These are phyloP conservation scores for Dioctria rufipes DNA, from an alignment of 2,888 invertebrate genomes.

Conservation along the genomic window DNA sequence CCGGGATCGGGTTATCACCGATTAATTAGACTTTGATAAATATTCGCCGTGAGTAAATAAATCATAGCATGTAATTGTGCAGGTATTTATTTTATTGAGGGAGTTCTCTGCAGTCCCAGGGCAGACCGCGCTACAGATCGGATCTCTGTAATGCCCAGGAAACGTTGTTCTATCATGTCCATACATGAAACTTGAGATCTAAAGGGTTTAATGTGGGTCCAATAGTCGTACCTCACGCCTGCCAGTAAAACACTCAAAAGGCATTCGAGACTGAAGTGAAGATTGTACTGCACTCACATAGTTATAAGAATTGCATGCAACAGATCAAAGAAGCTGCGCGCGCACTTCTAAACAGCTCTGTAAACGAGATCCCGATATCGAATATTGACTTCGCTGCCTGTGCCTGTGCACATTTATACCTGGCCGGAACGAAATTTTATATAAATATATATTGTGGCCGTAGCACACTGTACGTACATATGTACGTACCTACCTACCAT, in stretches of 20 bases:
- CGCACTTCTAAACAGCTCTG: slow-evolving; percentile 31
- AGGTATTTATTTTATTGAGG: slow-evolving; percentile 64
- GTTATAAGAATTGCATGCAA: slow-evolving; percentile 19
- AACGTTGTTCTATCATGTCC: slow-evolving; percentile 47
- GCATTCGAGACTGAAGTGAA: slow-evolving; percentile 27
- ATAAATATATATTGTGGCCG: slow-evolving; percentile 51
- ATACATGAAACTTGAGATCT: slow-evolving; percentile 46
- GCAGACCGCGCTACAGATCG: slow-evolving; percentile 32
- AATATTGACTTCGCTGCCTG: slow-evolving; percentile 33
- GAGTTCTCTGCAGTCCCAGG: slow-evolving; percentile 51
- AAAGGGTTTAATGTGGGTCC: slow-evolving; percentile 51
- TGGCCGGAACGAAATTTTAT: slow-evolving; percentile 58
- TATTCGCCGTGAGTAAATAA: slow-evolving; percentile 72
- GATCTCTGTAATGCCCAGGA: slow-evolving; percentile 44
- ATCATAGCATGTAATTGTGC: slow-evolving; percentile 64
- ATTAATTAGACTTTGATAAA: slow-evolving; percentile 73
- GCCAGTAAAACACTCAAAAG: slow-evolving; percentile 43
- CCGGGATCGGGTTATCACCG: slow-evolving; percentile 70
- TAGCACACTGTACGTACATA: neutral
- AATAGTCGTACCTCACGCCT: slow-evolving; percentile 53
- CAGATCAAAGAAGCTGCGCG: slow-evolving; percentile 47
- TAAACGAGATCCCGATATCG: slow-evolving; percentile 52
- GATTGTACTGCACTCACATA: slow-evolving; percentile 42
- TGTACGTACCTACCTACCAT: too few species aligned
- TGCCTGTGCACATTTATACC: slow-evolving; percentile 7